Percentiles rank a stretch among this genome's conserved stretches.
Conservation (phyloP, 2,113 vertebrate genomes). For the Perca flavescens region DNA sequence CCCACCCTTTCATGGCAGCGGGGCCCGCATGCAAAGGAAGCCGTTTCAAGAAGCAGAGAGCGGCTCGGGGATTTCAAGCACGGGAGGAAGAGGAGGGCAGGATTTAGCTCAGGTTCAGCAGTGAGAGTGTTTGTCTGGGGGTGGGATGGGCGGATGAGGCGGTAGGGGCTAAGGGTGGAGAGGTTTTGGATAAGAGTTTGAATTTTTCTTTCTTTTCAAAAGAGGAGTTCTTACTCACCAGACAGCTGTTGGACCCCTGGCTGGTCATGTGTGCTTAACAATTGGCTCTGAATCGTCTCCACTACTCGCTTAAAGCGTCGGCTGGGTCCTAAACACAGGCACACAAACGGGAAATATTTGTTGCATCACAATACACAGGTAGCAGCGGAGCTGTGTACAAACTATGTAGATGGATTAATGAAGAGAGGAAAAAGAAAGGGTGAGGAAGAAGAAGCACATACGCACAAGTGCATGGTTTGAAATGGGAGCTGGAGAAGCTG, state of each 20-base stretch:
- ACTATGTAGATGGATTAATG: not conserved
- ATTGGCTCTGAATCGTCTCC: slow-evolving; percentile 98
- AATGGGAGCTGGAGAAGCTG: slow-evolving; percentile 15
- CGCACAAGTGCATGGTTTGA: not conserved
- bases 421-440: not conserved
- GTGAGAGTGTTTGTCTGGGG: slow-evolving; percentile 37
- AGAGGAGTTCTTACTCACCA: slow-evolving; percentile 87
- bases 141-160: slow-evolving; percentile 56
- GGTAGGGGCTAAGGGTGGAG: slow-evolving; percentile 52
- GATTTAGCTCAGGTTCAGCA: slow-evolving; percentile 52
- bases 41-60: slow-evolving; percentile 26
- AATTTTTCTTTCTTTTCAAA: not conserved
- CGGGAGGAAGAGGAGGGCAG: slow-evolving; percentile 17
- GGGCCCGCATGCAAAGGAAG: slow-evolving; percentile 59
- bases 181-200: slow-evolving; percentile 35
- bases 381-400: not conserved
- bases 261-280: slow-evolving; percentile 98
- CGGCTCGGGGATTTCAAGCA: slow-evolving; percentile 55
- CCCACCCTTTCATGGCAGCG: slow-evolving; percentile 36
- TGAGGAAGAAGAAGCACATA: not conserved
- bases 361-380: not conserved
- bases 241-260: slow-evolving; percentile 96
- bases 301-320: slow-evolving; percentile 99
- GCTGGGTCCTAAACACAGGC: slow-evolving; percentile 89
- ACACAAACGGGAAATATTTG: slow-evolving; percentile 26